A percentile compares a stretch with the other conserved stretches of the same genome.
phyloP scores from a whole-genome alignment of 53 echinoderm and acorn worm species.

The Antedon mediterranea region DNA sequence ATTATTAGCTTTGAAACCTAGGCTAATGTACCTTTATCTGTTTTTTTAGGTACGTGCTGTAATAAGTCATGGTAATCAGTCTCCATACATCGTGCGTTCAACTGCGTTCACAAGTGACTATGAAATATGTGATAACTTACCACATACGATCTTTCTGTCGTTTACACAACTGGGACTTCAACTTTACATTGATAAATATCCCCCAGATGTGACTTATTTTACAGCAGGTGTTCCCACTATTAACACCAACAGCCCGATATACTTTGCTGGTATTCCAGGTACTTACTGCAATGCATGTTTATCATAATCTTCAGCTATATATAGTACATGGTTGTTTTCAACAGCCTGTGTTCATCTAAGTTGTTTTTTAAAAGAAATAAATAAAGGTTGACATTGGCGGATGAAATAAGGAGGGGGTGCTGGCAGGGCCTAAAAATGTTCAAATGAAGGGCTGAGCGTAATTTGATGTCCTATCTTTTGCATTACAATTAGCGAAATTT shows the following conservation, averaged over 20 bases:
- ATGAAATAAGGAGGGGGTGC: too few species aligned
- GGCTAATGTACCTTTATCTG: neutral
- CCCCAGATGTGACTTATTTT: conserved; percentile 21
- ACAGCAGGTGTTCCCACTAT: conserved; percentile 16
- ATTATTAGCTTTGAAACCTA: too few species aligned
- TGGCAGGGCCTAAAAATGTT: too few species aligned
- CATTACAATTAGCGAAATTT: too few species aligned
- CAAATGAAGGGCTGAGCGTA: too few species aligned
- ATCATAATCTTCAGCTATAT: too few species aligned
- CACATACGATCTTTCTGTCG: conserved; percentile 36
- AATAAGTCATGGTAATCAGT: conserved; percentile 26
- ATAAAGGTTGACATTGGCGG: too few species aligned
- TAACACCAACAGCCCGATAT: conserved; percentile 22
- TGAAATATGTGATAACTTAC: conserved; percentile 53
- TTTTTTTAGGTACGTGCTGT: conserved; percentile 48
- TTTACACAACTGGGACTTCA: conserved; percentile 16
- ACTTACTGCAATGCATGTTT: neutral
- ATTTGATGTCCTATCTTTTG: too few species aligned
- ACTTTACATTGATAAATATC: conserved; percentile 45
- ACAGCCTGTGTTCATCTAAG: too few species aligned
- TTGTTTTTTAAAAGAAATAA: too few species aligned
- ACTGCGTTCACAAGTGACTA: conserved; percentile 40
- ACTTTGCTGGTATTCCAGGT: conserved; percentile 72
- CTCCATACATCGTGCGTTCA: conserved; percentile 57
- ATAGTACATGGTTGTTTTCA: neutral